Conservation (phyloP, 2,888 invertebrate genomes). For the Coenonympha arcania region DNA sequence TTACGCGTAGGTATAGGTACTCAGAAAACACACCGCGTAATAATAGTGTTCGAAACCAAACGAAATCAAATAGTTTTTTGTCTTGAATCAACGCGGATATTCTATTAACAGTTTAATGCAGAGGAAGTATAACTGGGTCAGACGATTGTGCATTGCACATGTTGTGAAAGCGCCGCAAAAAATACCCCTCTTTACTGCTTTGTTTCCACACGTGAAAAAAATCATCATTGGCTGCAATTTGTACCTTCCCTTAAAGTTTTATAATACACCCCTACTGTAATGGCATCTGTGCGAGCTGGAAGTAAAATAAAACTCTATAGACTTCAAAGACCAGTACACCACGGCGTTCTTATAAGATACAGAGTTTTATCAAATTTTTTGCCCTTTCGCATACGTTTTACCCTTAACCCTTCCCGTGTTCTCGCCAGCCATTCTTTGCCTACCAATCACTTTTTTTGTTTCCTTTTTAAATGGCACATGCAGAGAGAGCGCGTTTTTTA, state of each 20-base stretch:
- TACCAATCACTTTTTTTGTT: constrained; percentile 61
- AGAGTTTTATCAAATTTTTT: constrained; percentile 60
- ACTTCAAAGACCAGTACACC: constrained; percentile 34
- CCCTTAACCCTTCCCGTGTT: constrained; percentile 65
- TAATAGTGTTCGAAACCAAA: constrained; percentile 28
- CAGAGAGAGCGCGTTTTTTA: constrained; percentile 63
- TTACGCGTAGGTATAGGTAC: background rate
- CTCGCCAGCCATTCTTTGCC: constrained; percentile 65
- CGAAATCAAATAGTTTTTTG: constrained; percentile 37
- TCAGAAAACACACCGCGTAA: background rate
- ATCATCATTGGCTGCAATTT: constrained; percentile 71
- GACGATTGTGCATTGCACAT: constrained; percentile 66
- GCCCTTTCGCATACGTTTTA: constrained; percentile 51
- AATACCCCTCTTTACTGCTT: constrained; percentile 62
- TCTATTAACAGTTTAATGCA: constrained; percentile 66
- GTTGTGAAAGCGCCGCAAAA: constrained; percentile 70
- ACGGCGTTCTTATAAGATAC: constrained; percentile 39
- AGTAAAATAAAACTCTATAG: background rate
- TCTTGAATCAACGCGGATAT: constrained; percentile 56
- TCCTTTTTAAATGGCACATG: constrained; percentile 73
- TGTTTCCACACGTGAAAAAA: constrained; percentile 60
- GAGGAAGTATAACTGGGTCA: constrained; percentile 72
- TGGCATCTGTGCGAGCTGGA: constrained; percentile 30
- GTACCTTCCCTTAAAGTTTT: constrained; percentile 51
- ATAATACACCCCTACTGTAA: constrained; percentile 36